These are phyloP conservation scores for Salvelinus fontinalis DNA, from an alignment of 2,113 vertebrate species.

Conservation along the genomic window DNA sequence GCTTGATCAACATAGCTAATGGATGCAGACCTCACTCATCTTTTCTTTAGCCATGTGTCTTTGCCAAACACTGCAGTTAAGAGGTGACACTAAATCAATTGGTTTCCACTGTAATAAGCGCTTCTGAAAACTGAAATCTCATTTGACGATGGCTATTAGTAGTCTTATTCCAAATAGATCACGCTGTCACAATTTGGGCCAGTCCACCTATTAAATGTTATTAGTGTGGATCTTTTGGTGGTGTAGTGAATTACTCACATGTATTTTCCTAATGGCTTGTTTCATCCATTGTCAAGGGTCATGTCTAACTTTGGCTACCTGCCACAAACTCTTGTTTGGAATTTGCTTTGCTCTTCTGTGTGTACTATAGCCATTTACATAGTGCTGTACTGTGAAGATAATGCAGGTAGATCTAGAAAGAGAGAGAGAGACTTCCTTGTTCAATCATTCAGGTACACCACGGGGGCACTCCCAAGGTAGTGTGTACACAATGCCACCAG, in stretches of 20 bases:
- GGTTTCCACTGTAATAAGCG: constrained; percentile 64
- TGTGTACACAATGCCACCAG: no score
- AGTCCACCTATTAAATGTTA: constrained; percentile 69
- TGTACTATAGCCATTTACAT: neutral
- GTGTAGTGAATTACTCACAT: constrained; percentile 58
- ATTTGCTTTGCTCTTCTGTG: constrained; percentile 15
- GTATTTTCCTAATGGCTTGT: constrained; percentile 46
- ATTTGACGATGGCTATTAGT: constrained; percentile 77
- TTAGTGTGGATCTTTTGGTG: constrained; percentile 60
- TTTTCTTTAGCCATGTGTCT: constrained; percentile 60
- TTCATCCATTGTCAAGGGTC: constrained; percentile 13
- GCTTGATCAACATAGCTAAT: constrained; percentile 61
- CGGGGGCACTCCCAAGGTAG: no score
- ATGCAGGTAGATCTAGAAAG: neutral
- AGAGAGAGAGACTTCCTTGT: neutral
- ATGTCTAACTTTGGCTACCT: constrained; percentile 11
- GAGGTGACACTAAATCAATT: constrained; percentile 76
- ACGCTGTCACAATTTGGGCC: constrained; percentile 68
- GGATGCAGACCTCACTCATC: constrained; percentile 53
- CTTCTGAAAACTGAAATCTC: constrained; percentile 69
- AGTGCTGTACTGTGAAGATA: neutral
- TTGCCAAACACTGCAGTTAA: constrained; percentile 66
- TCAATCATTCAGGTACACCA: no score
- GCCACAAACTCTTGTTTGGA: constrained; percentile 35
- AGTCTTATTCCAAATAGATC: constrained; percentile 70